Conservation (phyloP, 2,113 vertebrate species). For the Leucoraja erinaceus region DNA sequence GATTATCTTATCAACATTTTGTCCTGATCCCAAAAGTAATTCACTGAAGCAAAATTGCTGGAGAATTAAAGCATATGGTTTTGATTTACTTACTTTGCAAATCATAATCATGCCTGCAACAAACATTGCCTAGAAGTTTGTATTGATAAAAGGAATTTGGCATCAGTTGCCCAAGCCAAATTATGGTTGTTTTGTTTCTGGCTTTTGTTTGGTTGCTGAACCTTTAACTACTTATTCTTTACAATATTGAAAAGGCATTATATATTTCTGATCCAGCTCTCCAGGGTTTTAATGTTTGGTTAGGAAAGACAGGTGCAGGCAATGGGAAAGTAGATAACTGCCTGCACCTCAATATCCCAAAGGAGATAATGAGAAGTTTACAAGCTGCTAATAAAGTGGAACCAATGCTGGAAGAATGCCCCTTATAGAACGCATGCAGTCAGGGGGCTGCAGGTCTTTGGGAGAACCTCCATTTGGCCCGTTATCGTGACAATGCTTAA, state of each 20-base stretch:
- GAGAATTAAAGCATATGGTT: background rate
- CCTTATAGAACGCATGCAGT: slow-evolving; percentile 67
- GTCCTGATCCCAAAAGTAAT: background rate
- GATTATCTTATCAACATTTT: background rate
- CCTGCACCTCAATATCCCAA: slow-evolving; percentile 47
- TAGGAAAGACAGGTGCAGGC: slow-evolving; percentile 34
- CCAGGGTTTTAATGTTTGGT: background rate
- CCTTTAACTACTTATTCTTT: slow-evolving; percentile 6
- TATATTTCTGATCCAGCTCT: slow-evolving; percentile 8
- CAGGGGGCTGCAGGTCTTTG: slow-evolving; percentile 75
- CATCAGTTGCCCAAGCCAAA: background rate
- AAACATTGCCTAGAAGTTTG: background rate
- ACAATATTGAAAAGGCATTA: slow-evolving; percentile 8
- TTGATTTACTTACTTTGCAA: background rate
- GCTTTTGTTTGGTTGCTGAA: background rate
- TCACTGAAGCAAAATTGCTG: background rate
- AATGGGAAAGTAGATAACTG: slow-evolving; percentile 11
- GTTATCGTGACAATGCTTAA: slow-evolving; percentile 43
- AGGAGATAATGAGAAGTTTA: slow-evolving; percentile 89
- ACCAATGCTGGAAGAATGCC: slow-evolving; percentile 74
- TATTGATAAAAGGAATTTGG: background rate
- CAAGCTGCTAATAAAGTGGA: slow-evolving; percentile 96
- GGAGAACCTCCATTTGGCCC: slow-evolving; percentile 74
- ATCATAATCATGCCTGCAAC: background rate
- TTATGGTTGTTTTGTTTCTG: background rate